A percentile compares a stretch with the other conserved stretches of the same genome.
Evolutionary conservation across 1,140 invertebrate genomes (phyloP).

Genomic region (Sarcophaga peregrina): DNA sequence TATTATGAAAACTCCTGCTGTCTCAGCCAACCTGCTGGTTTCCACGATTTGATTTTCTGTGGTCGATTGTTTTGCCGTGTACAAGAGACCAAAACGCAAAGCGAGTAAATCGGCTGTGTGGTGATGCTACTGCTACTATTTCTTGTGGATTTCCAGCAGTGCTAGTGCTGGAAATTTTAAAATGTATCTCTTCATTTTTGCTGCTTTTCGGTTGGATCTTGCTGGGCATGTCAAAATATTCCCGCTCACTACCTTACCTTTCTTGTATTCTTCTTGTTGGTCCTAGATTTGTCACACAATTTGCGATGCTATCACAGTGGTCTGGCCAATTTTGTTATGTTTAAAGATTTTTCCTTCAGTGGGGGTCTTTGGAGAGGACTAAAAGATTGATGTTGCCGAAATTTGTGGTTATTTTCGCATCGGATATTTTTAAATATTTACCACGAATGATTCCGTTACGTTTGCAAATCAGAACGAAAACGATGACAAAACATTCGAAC

Average conservation of each 20-base stretch:
- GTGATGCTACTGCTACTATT: slow-evolving; percentile 38
- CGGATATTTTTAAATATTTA: slow-evolving; percentile 29
- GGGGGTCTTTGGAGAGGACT: neutral
- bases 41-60: slow-evolving; percentile 40
- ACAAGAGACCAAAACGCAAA: neutral
- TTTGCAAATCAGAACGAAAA: slow-evolving; percentile 13
- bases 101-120: slow-evolving; percentile 30
- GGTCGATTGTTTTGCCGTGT: slow-evolving; percentile 1
- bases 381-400: neutral
- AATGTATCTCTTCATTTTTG: neutral
- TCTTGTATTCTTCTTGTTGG: neutral
- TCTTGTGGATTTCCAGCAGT: slow-evolving; percentile 38
- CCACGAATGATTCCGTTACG: slow-evolving; percentile 27
- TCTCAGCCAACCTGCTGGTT: slow-evolving; percentile 14
- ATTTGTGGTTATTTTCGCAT: slow-evolving; percentile 19
- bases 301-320: slow-evolving; percentile 16
- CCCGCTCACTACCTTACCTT: neutral
- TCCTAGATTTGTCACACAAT: slow-evolving; percentile 23
- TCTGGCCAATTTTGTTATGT: neutral
- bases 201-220: slow-evolving; percentile 35
- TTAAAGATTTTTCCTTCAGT: slow-evolving; percentile 4
- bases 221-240: slow-evolving; percentile 29
- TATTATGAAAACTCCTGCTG: slow-evolving; percentile 42
- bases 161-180: neutral
- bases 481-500: slow-evolving; percentile 40